Percentiles rank a stretch among this genome's conserved stretches.
Evolutionary conservation across 2,113 vertebrate genomes (phyloP).

Genomic region (Jaculus jaculus): DNA sequence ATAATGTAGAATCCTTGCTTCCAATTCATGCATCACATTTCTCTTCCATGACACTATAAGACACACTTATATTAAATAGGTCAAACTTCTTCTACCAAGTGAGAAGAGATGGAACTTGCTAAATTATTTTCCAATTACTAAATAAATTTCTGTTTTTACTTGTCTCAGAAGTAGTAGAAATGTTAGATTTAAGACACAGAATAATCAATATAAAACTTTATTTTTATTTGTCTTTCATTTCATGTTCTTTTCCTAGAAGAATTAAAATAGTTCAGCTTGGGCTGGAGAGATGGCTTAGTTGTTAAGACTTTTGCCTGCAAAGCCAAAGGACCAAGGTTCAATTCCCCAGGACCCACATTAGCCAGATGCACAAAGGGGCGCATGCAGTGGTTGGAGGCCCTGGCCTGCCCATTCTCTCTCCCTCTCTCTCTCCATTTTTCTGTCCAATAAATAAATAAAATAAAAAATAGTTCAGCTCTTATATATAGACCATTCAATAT

Average conservation of each 20-base stretch:
- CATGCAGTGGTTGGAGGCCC: too few relatives aligned
- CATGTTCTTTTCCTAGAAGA: background rate
- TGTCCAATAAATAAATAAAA: too few relatives aligned
- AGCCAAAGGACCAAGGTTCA: too few relatives aligned
- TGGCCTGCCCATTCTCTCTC: too few relatives aligned
- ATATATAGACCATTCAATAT: background rate
- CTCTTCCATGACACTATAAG: background rate
- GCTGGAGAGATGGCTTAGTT: too few relatives aligned
- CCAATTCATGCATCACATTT: background rate
- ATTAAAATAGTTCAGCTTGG: background rate
- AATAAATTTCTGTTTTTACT: background rate
- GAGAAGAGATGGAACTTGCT: background rate
- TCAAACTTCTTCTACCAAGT: background rate
- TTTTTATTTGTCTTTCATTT: background rate
- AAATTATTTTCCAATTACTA: background rate
- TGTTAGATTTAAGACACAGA: background rate
- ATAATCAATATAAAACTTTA: background rate
- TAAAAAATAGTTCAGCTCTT: background rate
- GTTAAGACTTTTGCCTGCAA: too few relatives aligned
- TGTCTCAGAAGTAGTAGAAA: background rate
- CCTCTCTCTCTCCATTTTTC: too few relatives aligned
- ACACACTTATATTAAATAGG: background rate
- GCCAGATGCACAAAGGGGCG: too few relatives aligned
- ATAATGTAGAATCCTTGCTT: background rate
- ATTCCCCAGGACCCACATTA: too few relatives aligned